These are phyloP conservation scores for Mixornis gularis DNA, from an alignment of 2,113 vertebrate genomes.

Conservation along the genomic window DNA sequence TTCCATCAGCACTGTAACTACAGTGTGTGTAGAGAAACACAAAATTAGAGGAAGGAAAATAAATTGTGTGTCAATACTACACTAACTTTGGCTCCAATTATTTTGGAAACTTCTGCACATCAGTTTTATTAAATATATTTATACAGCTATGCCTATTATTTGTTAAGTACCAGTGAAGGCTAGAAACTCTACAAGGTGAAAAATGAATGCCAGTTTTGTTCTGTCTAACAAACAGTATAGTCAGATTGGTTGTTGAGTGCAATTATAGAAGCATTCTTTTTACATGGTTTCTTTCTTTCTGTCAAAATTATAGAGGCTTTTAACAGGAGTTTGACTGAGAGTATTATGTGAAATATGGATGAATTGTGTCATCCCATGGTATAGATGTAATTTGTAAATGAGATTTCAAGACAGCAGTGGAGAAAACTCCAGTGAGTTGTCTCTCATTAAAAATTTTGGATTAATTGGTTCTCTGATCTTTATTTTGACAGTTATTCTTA, in stretches of 20 bases:
- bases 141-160: background rate
- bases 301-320: background rate
- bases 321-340: background rate
- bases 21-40: background rate
- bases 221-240: background rate
- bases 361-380: background rate
- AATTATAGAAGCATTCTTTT: background rate
- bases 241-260: background rate
- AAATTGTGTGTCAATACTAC: background rate
- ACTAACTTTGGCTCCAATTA: background rate
- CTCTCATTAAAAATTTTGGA: background rate
- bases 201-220: background rate
- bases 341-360: background rate
- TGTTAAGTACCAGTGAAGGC: background rate
- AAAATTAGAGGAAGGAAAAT: background rate
- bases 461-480: background rate
- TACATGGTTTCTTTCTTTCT: background rate
- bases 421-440: background rate
- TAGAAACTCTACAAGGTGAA: background rate
- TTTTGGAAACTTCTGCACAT: background rate
- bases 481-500: slow-evolving; percentile 14
- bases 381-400: background rate
- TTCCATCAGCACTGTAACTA: background rate
- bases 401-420: background rate
- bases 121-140: background rate